Percentiles rank a stretch among this genome's conserved stretches.
These are phyloP conservation scores for Ophioninae sp. DNA, from an alignment of 2,888 invertebrate genomes.

Conservation along the genomic window DNA sequence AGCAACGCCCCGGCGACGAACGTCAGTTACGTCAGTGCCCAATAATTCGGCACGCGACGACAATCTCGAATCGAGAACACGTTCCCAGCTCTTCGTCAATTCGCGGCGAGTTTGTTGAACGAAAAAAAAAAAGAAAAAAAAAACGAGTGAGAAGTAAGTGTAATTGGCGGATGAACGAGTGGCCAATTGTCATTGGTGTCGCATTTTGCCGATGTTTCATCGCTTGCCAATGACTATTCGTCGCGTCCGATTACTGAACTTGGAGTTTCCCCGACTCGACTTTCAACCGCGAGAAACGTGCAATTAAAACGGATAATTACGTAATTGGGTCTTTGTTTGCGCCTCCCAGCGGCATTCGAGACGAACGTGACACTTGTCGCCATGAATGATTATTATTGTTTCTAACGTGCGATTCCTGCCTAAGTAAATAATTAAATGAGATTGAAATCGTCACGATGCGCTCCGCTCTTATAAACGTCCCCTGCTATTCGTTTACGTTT, in stretches of 20 bases:
- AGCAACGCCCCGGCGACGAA: conserved; percentile 58
- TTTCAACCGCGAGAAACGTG: conserved; percentile 72
- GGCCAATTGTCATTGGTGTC: conserved; percentile 36
- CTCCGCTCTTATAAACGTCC: background rate
- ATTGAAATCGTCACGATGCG: conserved; percentile 7
- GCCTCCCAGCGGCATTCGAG: conserved; percentile 46
- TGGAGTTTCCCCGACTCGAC: conserved; percentile 37
- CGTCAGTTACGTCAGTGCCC: conserved; percentile 76
- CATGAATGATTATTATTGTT: conserved; percentile 37
- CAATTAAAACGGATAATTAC: conserved; percentile 78
- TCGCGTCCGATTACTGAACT: conserved; percentile 16
- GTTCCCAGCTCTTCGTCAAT: conserved; percentile 38
- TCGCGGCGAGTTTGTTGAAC: conserved; percentile 24
- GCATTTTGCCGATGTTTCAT: conserved; percentile 9
- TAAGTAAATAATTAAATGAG: conserved; percentile 21
- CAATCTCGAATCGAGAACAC: conserved; percentile 67
- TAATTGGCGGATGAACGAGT: conserved; percentile 33
- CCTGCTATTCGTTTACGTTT: background rate
- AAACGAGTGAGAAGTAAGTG: background rate
- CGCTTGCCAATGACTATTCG: conserved; percentile 5
- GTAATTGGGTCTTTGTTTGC: conserved; percentile 73
- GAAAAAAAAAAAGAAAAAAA: background rate
- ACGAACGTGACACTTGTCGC: conserved; percentile 41
- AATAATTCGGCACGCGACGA: conserved; percentile 81
- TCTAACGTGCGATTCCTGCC: conserved; percentile 1